Evolutionary conservation across 2,888 invertebrate genomes (phyloP), one percentile per base, ranked within the genome.

Genomic region (Acanthopleura granulata): DNA sequence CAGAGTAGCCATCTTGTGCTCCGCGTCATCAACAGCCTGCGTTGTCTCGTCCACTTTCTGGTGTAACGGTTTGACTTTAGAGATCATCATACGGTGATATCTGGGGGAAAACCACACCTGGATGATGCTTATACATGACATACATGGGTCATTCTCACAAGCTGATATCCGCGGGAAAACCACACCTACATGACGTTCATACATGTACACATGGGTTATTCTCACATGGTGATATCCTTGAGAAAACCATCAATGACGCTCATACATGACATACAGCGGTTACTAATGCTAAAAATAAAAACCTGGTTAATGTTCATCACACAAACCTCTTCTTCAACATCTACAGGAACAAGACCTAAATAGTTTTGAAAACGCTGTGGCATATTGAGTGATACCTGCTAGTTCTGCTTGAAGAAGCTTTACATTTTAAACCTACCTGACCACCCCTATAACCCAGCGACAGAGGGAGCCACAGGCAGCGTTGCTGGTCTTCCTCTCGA

Each of bases 51-150:
- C 89, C 14, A 90, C 89, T 76, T 89, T 90, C 78, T 87, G 85
- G 76, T 90, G 90, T 6, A 91, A 83, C 0, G 90, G 90, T 76
- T 89, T 89, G 22, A 91, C 90, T 75, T 87, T 88, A 69, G 88
- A 88, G 22, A 89, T 85, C 90, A 91, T 89, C 86, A 90, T 89
- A 25, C 88, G 81, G 77, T 90, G 88, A 79, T 90, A 90, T 74
- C 89, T 88, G 78, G 49, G 50, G 25, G 29, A 57, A 66, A 16
- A 18, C n/a, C n/a, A n/a, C n/a, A n/a, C n/a, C n/a, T n/a, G n/a
- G n/a, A n/a, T n/a, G n/a, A n/a, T n/a, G n/a, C n/a, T n/a, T n/a
- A n/a, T n/a, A n/a, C n/a, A n/a, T n/a, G n/a, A n/a, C n/a, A n/a
- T n/a, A n/a, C n/a, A n/a, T n/a, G n/a, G n/a, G n/a, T n/a, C n/a